Evolutionary conservation across 1,140 invertebrate genomes (phyloP), one percentile per base, ranked within the genome.

Genomic region (Apis cerana): DNA sequence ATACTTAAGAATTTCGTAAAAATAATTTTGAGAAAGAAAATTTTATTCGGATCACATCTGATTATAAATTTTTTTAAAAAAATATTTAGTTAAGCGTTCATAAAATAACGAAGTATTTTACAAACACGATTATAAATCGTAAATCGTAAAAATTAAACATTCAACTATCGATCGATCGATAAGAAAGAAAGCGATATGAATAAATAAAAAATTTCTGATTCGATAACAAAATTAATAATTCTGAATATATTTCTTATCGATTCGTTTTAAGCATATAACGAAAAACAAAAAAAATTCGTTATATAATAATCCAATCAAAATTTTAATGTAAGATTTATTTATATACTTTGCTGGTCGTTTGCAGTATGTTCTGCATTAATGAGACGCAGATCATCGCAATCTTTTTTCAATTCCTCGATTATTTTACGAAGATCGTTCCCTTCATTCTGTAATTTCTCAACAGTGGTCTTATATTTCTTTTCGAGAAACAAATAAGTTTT

Each of bases 311-410:
- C 33, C n/a, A 19, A 80, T 67, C 43, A 15, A 61, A 80, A 19
- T 11, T 43, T 52, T 61, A 64, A 69, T 23, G 23, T 43, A 10
- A 59, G 15, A 54, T 54, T 15, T 12, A 54, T 64, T 33, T 19
- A 9, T 59, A 21, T 64, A 89, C 88, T 81, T 71, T 85, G 48
- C 1, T 48, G 43, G 13, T 84, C 56, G 27, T 71, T 74, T 13
- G 21, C 12, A 48, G 50, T 58, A 21, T n/a, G 23, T 19, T 67
- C 71, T 0, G 19, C 11, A 17, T 54, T 52, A 1, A 86, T 27
- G 0, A 74, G 5, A 62, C 70, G 27, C 7, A 68, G 54, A 64
- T 74, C 82, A n/a, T 81, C 70, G 50, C 80, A 68, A 52, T 89
- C 68, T 19, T 58, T 33, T 62, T 61, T 69, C 4, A 81, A 19